Evolutionary conservation across 2,113 vertebrate genomes (phyloP).

Genomic region (Rhinogobius similis): DNA sequence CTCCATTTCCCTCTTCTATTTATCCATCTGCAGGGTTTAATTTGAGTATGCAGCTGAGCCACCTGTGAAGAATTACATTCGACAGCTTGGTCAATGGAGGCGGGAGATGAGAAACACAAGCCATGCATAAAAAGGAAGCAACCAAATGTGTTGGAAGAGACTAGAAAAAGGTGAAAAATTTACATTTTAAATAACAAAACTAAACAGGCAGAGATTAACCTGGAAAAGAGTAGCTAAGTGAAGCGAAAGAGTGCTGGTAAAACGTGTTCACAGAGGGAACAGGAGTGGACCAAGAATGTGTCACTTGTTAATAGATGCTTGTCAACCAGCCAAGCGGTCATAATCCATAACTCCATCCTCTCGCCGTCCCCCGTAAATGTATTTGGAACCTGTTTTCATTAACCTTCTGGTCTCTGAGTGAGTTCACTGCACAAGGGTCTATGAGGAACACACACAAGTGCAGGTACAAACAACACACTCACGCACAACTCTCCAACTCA

Average conservation of each 20-base stretch:
- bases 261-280: constrained; percentile 15
- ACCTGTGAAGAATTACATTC: constrained; percentile 30
- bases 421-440: constrained; percentile 22
- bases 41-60: constrained; percentile 36
- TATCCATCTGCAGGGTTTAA: constrained; percentile 36
- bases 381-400: constrained; percentile 53
- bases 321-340: constrained; percentile 52
- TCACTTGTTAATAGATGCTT: constrained; percentile 47
- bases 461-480: constrained; percentile 10
- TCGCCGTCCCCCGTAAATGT: constrained; percentile 35
- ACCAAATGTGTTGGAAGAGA: background rate
- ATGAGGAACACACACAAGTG: constrained; percentile 10
- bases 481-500: constrained; percentile 12
- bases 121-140: constrained; percentile 2
- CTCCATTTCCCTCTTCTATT: constrained; percentile 10
- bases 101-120: constrained; percentile 35
- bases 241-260: background rate
- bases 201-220: background rate
- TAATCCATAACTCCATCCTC: constrained; percentile 53
- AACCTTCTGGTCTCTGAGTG: constrained; percentile 53
- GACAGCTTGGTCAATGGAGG: constrained; percentile 37
- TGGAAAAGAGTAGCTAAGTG: constrained; percentile 7
- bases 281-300: constrained; percentile 37
- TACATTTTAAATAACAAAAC: background rate
- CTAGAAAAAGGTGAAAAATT: background rate